These are phyloP conservation scores for Protonemura montana DNA, from an alignment of 2,888 invertebrate genomes.

Conservation along the genomic window DNA sequence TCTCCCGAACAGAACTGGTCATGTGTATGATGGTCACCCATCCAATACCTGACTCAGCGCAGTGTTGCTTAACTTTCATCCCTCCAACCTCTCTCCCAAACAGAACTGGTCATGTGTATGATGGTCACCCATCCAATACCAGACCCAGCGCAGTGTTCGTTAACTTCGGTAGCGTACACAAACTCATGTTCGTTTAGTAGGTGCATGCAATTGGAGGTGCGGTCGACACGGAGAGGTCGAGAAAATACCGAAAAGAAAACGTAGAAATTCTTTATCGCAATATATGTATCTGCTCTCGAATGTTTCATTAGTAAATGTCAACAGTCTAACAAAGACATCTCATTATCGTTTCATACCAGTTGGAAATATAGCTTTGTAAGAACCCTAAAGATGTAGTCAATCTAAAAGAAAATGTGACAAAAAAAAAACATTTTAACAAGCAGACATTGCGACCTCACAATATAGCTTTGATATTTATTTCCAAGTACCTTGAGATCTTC, in stretches of 20 bases:
- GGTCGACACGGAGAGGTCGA: not conserved
- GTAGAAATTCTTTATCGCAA: not conserved
- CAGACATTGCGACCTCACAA: not conserved
- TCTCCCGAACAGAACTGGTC: too few relatives aligned
- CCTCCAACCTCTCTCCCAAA: too few relatives aligned
- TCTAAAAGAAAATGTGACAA: not conserved
- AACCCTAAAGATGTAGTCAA: not conserved
- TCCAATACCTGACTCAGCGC: too few relatives aligned
- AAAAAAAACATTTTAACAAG: not conserved
- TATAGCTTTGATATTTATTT: not conserved
- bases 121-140: too few relatives aligned
- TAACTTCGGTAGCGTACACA: too few relatives aligned
- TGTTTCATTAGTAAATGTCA: not conserved
- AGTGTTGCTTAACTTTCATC: too few relatives aligned
- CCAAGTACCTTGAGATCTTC: not conserved
- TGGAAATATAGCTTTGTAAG: not conserved
- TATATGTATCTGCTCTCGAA: not conserved
- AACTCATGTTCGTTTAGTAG: too few relatives aligned
- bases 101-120: too few relatives aligned
- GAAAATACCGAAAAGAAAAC: not conserved
- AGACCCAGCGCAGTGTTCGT: too few relatives aligned
- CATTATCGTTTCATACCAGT: not conserved
- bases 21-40: too few relatives aligned
- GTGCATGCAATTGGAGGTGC: not conserved
- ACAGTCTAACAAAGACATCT: not conserved